A percentile compares a stretch with the other conserved stretches of the same genome.
Conservation (phyloP, 2,797 vertebrate species). For the Eremophila alpestris region DNA sequence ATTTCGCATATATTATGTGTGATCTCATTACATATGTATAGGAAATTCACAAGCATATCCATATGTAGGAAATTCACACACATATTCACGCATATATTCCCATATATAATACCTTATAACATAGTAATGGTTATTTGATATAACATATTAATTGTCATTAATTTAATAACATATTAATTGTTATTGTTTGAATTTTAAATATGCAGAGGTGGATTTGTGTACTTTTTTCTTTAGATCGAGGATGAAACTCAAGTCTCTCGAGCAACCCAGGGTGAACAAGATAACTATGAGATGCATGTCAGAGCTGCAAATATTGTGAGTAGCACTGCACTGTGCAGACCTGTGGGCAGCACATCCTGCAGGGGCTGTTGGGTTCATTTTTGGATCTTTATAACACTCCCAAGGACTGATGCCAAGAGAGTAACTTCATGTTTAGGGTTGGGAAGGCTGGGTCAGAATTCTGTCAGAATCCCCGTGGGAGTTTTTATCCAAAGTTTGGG, state of each 20-base stretch:
- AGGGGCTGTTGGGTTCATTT: not conserved
- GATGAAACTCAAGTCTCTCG: constrained; percentile 96
- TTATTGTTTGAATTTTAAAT: rapidly evolving
- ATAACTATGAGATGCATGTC: constrained; percentile 98
- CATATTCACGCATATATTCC: not conserved
- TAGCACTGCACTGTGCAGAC: not conserved
- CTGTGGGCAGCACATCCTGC: not conserved
- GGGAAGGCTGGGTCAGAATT: not conserved
- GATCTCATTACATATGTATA: not conserved
- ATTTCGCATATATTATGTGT: not conserved
- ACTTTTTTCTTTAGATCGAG: constrained; percentile 82
- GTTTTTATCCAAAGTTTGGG: not conserved
- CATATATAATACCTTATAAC: not conserved
- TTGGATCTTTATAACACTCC: not conserved
- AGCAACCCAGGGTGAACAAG: constrained; percentile 94
- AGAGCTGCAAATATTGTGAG: constrained; percentile 97
- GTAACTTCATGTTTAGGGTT: not conserved
- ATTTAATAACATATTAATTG: rapidly evolving
- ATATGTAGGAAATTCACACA: not conserved
- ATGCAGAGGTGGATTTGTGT: not conserved
- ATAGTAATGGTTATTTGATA: too few relatives aligned
- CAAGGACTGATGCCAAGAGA: not conserved
- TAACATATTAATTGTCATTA: rapidly evolving
- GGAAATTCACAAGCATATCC: not conserved
- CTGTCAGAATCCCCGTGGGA: not conserved